Evolutionary conservation across 1,140 invertebrate genomes (phyloP).

Genomic region (Sycophaga agraensis): DNA sequence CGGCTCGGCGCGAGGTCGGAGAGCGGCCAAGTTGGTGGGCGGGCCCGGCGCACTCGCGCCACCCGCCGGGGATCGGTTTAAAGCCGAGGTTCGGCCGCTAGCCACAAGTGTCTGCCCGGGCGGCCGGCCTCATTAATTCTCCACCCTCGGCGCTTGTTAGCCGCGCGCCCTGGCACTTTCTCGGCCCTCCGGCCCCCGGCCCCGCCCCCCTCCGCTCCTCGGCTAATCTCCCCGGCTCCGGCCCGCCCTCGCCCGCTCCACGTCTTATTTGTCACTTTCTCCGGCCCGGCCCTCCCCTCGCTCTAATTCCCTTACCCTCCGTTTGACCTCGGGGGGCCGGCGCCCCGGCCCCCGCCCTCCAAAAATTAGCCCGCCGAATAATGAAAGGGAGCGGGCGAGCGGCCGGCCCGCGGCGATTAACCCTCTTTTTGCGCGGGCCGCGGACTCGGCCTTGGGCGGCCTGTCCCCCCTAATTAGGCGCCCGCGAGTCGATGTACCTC

Average conservation of each 20-base stretch:
- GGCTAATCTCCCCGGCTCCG: slow-evolving; percentile 38
- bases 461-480: no score
- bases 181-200: slow-evolving; percentile 15
- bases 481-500: no score
- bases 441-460: no score
- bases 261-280: slow-evolving; percentile 30
- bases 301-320: slow-evolving; percentile 15
- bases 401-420: neutral
- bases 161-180: slow-evolving; percentile 41
- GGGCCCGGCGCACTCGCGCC: neutral
- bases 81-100: slow-evolving; percentile 51
- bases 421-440: neutral
- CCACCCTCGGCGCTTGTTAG: slow-evolving; percentile 58
- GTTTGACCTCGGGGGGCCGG: neutral
- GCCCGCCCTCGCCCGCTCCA: slow-evolving; percentile 15
- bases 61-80: slow-evolving; percentile 42
- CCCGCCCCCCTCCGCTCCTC: slow-evolving; percentile 37
- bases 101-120: slow-evolving; percentile 58
- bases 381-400: neutral
- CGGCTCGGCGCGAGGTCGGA: slow-evolving; percentile 3
- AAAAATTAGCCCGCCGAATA: slow-evolving; percentile 1
- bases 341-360: neutral
- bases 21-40: slow-evolving; percentile 28
- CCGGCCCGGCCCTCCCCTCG: neutral
- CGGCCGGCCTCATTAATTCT: slow-evolving; percentile 59